phyloP scores from a whole-genome alignment of 2,113 vertebrate species.

The Salvator merianae region DNA sequence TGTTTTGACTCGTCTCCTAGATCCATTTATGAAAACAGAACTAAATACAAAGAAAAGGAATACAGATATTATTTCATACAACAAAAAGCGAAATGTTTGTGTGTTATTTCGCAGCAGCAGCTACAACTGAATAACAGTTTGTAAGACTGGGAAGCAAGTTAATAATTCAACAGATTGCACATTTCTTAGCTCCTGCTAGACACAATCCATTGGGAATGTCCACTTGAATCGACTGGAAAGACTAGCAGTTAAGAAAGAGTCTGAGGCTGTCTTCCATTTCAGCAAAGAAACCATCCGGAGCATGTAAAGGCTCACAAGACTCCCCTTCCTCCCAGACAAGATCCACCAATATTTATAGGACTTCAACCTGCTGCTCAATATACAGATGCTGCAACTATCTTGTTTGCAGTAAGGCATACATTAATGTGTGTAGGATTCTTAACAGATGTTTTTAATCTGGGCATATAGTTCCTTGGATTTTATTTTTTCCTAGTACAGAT shows the following conservation, averaged over 20 bases:
- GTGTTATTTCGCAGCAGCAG: background rate
- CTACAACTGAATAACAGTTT: background rate
- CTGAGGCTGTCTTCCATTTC: background rate
- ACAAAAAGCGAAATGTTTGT: background rate
- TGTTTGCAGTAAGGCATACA: background rate
- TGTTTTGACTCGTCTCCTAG: background rate
- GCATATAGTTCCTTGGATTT: background rate
- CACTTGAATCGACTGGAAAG: background rate
- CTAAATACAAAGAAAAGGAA: too few relatives aligned
- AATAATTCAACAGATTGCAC: conserved; percentile 12
- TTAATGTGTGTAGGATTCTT: background rate
- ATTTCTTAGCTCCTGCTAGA: background rate
- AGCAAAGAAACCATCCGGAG: background rate
- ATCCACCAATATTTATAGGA: background rate
- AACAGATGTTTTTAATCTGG: background rate
- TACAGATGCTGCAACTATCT: background rate
- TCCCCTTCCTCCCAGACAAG: too few relatives aligned
- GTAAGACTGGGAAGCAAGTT: background rate
- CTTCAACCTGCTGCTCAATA: background rate
- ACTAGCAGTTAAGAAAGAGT: background rate
- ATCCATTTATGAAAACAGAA: background rate
- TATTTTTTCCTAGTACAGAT: background rate
- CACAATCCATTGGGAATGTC: background rate
- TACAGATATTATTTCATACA: background rate
- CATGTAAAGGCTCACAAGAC: background rate